Percentiles rank a stretch among this genome's conserved stretches.
phyloP scores from a whole-genome alignment of 2,888 invertebrate genomes.

The Hoplodrina blanda region DNA sequence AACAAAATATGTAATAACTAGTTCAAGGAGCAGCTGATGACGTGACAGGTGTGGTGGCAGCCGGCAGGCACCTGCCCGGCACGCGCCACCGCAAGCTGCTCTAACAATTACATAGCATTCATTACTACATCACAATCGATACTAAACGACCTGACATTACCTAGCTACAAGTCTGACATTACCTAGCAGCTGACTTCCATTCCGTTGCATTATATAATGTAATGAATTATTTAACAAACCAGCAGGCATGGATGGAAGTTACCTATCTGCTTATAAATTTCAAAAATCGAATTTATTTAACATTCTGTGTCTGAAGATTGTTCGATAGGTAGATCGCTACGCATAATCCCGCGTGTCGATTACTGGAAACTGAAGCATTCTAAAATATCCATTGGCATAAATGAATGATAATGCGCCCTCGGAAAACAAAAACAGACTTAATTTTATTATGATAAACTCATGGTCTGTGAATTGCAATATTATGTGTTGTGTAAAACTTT shows the following conservation, averaged over 20 bases:
- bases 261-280: slow-evolving; percentile 17
- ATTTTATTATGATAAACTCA: slow-evolving; percentile 37
- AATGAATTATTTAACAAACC: slow-evolving; percentile 49
- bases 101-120: slow-evolving; percentile 78
- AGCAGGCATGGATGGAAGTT: slow-evolving; percentile 14
- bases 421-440: slow-evolving; percentile 53
- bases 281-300: slow-evolving; percentile 24
- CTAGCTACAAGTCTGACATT: slow-evolving; percentile 62
- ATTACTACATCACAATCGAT: slow-evolving; percentile 76
- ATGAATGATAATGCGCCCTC: slow-evolving; percentile 67
- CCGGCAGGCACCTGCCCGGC: slow-evolving; percentile 87
- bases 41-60: slow-evolving; percentile 88
- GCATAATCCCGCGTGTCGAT: slow-evolving; percentile 60
- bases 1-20: slow-evolving; percentile 75
- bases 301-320: slow-evolving; percentile 48
- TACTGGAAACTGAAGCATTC: slow-evolving; percentile 65
- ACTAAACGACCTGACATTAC: slow-evolving; percentile 73
- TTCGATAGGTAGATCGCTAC: slow-evolving; percentile 46
- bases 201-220: slow-evolving; percentile 63
- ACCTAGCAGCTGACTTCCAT: slow-evolving; percentile 76
- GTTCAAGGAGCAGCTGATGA: slow-evolving; percentile 85
- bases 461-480: slow-evolving; percentile 35
- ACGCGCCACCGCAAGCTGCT: slow-evolving; percentile 88
- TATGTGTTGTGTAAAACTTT: slow-evolving; percentile 25
- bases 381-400: slow-evolving; percentile 66